Evolutionary conservation across 2,797 vertebrate species (phyloP).

Genomic region (Alcedo quadribrachys): DNA sequence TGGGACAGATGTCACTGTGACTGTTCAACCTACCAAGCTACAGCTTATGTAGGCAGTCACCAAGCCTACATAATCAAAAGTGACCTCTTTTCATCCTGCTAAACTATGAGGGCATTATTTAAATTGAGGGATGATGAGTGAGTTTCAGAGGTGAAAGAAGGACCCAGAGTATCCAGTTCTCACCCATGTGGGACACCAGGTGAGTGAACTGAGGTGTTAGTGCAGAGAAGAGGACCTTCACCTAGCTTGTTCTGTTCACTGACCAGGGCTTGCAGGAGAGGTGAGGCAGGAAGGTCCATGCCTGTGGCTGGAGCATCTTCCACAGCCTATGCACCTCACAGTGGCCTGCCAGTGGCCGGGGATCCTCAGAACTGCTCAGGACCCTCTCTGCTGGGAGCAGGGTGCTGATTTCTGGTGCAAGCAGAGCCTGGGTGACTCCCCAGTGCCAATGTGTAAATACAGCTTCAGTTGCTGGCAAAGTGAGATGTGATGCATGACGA

Average conservation of each 20-base stretch:
- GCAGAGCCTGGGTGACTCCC: not conserved
- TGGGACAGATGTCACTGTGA: not conserved
- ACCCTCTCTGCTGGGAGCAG: not conserved
- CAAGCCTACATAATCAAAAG: not conserved
- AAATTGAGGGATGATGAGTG: not conserved
- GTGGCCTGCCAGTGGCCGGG: not conserved
- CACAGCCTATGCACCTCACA: accelerated
- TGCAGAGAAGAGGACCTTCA: not conserved
- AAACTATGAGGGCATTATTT: not conserved
- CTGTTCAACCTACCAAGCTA: not conserved
- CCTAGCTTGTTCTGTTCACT: not conserved
- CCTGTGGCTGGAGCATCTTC: not conserved
- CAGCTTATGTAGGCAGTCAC: not conserved
- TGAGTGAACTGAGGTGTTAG: accelerated
- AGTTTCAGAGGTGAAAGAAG: not conserved
- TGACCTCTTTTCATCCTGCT: not conserved
- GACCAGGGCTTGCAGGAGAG: not conserved
- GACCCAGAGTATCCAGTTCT: not conserved
- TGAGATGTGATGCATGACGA: not conserved
- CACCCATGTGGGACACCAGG: accelerated
- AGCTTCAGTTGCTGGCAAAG: not conserved
- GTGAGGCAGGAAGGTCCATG: not conserved
- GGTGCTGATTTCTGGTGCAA: not conserved
- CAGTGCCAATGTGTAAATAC: not conserved
- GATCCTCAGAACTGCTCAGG: not conserved